Evolutionary conservation across 2,888 invertebrate species (phyloP).

Genomic region (Chirona hameri): DNA sequence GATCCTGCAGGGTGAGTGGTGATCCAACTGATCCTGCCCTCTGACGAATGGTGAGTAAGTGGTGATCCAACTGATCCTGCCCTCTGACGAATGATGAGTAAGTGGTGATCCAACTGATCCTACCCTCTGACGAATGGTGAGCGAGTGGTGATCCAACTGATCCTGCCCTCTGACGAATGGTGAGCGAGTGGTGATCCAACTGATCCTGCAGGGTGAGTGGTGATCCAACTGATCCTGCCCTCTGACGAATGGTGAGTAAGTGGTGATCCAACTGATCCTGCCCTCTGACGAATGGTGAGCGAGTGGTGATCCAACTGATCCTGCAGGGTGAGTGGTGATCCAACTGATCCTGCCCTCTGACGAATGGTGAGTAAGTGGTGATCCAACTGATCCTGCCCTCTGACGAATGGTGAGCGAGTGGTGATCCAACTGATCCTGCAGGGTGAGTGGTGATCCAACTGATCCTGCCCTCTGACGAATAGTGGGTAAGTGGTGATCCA

Average conservation of each 20-base stretch:
- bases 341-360: constrained; percentile 62
- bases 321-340: constrained; percentile 49
- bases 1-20: constrained; percentile 51
- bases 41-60: constrained; percentile 52
- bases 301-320: neutral
- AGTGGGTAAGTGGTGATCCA: constrained; percentile 51
- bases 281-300: constrained; percentile 57
- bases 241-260: constrained; percentile 58
- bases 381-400: constrained; percentile 61
- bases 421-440: no score
- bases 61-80: neutral
- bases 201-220: no score
- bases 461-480: no score
- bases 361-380: constrained; percentile 53
- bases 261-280: constrained; percentile 57
- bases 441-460: constrained; percentile 54
- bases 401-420: constrained; percentile 60
- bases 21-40: constrained; percentile 60
- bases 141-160: constrained; percentile 59
- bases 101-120: neutral
- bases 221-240: constrained; percentile 60
- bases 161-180: constrained; percentile 63
- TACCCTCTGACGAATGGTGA: constrained; percentile 46
- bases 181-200: no score
- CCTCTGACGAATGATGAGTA: constrained; percentile 52